Evolutionary conservation across 1,140 invertebrate genomes (phyloP).

Genomic region (Micrasema longulum): DNA sequence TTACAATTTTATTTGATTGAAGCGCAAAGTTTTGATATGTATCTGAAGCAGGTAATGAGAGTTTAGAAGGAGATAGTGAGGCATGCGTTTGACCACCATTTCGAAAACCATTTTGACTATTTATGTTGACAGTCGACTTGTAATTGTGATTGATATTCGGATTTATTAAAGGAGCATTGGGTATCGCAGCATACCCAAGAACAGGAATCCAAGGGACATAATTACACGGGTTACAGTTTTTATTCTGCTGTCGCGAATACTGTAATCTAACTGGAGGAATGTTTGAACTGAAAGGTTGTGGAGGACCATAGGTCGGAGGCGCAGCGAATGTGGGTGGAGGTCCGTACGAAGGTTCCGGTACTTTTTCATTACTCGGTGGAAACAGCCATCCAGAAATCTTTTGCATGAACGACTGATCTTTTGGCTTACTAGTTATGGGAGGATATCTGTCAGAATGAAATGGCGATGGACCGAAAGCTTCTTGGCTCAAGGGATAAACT

Average conservation of each 20-base stretch:
- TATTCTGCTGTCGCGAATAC: slow-evolving; percentile 45
- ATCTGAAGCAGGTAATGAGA: slow-evolving; percentile 41
- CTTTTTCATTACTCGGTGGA: slow-evolving; percentile 16
- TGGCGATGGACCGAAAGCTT: slow-evolving; percentile 20
- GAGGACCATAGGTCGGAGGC: slow-evolving; percentile 20
- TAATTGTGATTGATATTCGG: slow-evolving; percentile 49
- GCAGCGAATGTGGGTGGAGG: slow-evolving; percentile 1
- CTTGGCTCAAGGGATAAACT: slow-evolving; percentile 27
- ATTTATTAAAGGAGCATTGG: no score
- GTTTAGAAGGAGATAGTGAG: slow-evolving; percentile 49
- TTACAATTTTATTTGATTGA: slow-evolving; percentile 37
- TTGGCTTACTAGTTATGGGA: slow-evolving; percentile 12
- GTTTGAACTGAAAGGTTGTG: slow-evolving; percentile 14
- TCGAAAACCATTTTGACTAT: neutral
- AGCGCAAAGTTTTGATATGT: slow-evolving; percentile 52
- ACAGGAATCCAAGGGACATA: slow-evolving; percentile 83
- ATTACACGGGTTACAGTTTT: slow-evolving; percentile 80
- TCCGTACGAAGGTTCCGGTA: slow-evolving; percentile 11
- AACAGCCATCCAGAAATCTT: slow-evolving; percentile 67
- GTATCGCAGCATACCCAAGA: slow-evolving; percentile 58
- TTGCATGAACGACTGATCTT: slow-evolving; percentile 62
- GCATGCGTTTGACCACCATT: slow-evolving; percentile 14
- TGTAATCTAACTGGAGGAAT: slow-evolving; percentile 38
- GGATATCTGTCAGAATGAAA: slow-evolving; percentile 45
- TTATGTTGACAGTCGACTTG: neutral